A percentile compares a stretch with the other conserved stretches of the same genome.
These are phyloP conservation scores for Salvelinus fontinalis DNA, from an alignment of 2,113 vertebrate genomes.

Conservation along the genomic window DNA sequence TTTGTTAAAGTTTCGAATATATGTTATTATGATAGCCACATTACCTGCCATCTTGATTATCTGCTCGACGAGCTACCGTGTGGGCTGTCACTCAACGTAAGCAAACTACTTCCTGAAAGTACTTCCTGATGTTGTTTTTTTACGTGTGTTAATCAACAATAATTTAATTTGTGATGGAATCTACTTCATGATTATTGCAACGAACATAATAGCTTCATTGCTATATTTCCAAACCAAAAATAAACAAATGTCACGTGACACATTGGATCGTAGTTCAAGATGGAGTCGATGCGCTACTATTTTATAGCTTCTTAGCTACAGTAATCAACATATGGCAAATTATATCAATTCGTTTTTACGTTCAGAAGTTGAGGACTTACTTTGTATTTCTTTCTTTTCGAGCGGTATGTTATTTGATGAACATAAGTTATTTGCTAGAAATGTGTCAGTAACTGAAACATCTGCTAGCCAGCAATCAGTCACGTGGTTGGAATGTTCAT, in stretches of 20 bases:
- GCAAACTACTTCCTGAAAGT: conserved; percentile 70
- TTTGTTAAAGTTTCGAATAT: conserved; percentile 18
- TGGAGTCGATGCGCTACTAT: conserved; percentile 59
- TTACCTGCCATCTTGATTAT: conserved; percentile 82
- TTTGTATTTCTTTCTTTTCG: not conserved
- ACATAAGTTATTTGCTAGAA: conserved; percentile 29
- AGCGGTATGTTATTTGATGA: conserved; percentile 8
- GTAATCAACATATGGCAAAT: conserved; percentile 39
- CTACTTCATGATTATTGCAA: conserved; percentile 31
- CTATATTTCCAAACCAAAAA: conserved; percentile 31
- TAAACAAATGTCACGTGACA: conserved; percentile 67
- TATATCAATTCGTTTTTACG: conserved; percentile 11
- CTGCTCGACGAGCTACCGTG: conserved; percentile 68
- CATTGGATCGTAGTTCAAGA: conserved; percentile 65
- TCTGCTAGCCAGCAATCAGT: conserved; percentile 34
- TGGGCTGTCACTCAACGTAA: conserved; percentile 72
- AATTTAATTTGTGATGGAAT: not conserved
- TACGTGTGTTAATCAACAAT: conserved; percentile 5
- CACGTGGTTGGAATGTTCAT: conserved; percentile 56
- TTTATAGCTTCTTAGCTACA: conserved; percentile 28
- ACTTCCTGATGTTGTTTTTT: conserved; percentile 55
- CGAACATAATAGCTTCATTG: conserved; percentile 34
- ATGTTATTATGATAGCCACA: conserved; percentile 37
- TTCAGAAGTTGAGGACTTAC: not conserved
- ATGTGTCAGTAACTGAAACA: conserved; percentile 31